Base-by-base conservation (phyloP, 2,888 invertebrate genomes). In the Caradrina clavipalpis region DNA sequence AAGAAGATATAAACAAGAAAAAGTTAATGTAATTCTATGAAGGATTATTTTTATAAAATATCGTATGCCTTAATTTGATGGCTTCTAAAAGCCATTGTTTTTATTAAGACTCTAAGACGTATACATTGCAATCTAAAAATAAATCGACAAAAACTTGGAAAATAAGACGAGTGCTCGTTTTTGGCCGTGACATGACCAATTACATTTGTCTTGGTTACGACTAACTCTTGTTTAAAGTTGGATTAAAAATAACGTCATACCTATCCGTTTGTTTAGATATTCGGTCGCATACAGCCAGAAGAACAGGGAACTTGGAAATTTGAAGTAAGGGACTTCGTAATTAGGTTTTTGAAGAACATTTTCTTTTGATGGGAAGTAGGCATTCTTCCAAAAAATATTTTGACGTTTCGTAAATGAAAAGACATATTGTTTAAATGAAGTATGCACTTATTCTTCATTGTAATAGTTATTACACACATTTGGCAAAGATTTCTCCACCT, bases 131-230 rank as follows among this genome's bases (percentile, higher is more conserved):
- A 59, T 73, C 77, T 42, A 39, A 76, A 35, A 78, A 71, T 61
- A 45, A 50, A 61, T 73, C 73, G 58, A 73, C 60, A 72, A 78
- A 69, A 73, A 57, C 59, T 61, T 73, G 73, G 51, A 39, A 78
- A 76, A 73, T 78, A 57, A 50, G 75, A 69, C 19, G 45, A 54
- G 15, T 42, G 51, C 22, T 62, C 47, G 74, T 59, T 78, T 68
- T 47, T 56, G 74, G 62, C 76, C 68, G 62, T 69, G 79, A 74
- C 75, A 74, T 54, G 75, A 42, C 56, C 75, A 79, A 76, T 76
- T 76, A 74, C 53, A 79, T 60, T 74, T 54, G 69, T 69, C 79
- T 74, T 57, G 79, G 69, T 42, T 45, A 64, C 62, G 56, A 39
- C 50, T 39, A 63, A 71, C 50, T 79, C 69, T 58, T 73, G 53